Evolutionary conservation across 23 tunicate genomes (phyloP).

Genomic region (Diplosoma virens): DNA sequence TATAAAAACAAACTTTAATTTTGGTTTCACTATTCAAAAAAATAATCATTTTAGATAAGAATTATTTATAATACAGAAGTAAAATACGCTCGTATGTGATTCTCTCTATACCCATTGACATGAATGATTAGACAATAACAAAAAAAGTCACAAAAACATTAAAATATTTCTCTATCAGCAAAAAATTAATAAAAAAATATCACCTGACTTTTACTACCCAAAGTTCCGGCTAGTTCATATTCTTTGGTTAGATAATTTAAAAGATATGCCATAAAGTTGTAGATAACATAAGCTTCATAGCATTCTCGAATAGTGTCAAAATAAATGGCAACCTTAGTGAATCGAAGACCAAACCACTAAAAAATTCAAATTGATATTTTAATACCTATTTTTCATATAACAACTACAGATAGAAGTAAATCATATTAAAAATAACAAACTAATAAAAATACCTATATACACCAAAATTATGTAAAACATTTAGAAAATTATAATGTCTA

Average conservation of each 20-base stretch:
- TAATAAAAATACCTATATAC: background rate
- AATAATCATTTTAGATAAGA: too few relatives aligned
- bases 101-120: too few relatives aligned
- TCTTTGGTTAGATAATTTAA: slow-evolving; percentile 77
- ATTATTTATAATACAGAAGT: too few relatives aligned
- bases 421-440: too few relatives aligned
- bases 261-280: slow-evolving; percentile 89
- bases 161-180: background rate
- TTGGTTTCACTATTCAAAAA: too few relatives aligned
- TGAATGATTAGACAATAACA: too few relatives aligned
- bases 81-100: too few relatives aligned
- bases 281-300: slow-evolving; percentile 98
- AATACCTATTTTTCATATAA: too few relatives aligned
- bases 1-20: too few relatives aligned
- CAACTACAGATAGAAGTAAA: too few relatives aligned
- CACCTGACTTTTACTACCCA: slow-evolving; percentile 79
- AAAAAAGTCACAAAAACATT: too few relatives aligned
- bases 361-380: too few relatives aligned
- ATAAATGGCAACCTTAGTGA: slow-evolving; percentile 66
- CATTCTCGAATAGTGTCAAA: slow-evolving; percentile 89
- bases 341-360: slow-evolving; percentile 67
- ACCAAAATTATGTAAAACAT: background rate
- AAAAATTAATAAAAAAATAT: background rate
- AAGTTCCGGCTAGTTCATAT: slow-evolving; percentile 85
- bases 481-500: background rate